Conservation (phyloP, 1,140 invertebrate species). For the Microplitis demolitor region DNA sequence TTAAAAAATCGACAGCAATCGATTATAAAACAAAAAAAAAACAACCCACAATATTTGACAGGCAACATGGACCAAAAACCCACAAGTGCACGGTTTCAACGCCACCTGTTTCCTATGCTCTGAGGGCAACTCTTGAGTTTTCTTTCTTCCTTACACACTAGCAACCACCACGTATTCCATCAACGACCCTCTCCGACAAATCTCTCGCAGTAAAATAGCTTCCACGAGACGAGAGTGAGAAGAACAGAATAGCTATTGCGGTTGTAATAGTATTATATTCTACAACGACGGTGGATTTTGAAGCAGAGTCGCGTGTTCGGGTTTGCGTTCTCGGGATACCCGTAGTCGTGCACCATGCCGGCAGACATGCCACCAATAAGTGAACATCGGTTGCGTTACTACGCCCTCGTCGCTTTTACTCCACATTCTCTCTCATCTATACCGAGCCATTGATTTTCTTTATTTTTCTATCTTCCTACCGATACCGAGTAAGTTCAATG, state of each 20-base stretch:
- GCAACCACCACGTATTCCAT: slow-evolving; percentile 7
- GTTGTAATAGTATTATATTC: too few species aligned
- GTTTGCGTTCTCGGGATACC: slow-evolving; percentile 20
- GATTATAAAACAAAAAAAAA: slow-evolving; percentile 59
- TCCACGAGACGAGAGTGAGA: too few species aligned
- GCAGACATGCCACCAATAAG: slow-evolving; percentile 62
- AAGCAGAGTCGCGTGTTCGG: background rate
- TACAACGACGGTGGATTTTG: slow-evolving; percentile 9
- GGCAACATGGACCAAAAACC: slow-evolving; percentile 40
- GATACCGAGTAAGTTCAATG: too few species aligned
- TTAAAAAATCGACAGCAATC: slow-evolving; percentile 47
- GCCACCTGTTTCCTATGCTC: slow-evolving; percentile 55
- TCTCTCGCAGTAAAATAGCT: too few species aligned
- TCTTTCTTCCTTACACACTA: slow-evolving; percentile 40
- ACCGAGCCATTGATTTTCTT: background rate
- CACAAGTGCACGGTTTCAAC: slow-evolving; percentile 47
- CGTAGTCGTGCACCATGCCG: slow-evolving; percentile 53
- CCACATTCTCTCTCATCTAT: slow-evolving; percentile 2
- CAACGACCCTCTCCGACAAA: background rate
- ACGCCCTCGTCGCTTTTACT: slow-evolving; percentile 30
- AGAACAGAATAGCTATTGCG: too few species aligned
- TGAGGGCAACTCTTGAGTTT: too few species aligned
- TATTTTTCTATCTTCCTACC: background rate
- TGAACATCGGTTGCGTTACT: slow-evolving; percentile 58
- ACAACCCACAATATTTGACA: slow-evolving; percentile 57